Evolutionary conservation across 2,888 invertebrate species (phyloP).

Genomic region (Hirtodrosophila confusa): DNA sequence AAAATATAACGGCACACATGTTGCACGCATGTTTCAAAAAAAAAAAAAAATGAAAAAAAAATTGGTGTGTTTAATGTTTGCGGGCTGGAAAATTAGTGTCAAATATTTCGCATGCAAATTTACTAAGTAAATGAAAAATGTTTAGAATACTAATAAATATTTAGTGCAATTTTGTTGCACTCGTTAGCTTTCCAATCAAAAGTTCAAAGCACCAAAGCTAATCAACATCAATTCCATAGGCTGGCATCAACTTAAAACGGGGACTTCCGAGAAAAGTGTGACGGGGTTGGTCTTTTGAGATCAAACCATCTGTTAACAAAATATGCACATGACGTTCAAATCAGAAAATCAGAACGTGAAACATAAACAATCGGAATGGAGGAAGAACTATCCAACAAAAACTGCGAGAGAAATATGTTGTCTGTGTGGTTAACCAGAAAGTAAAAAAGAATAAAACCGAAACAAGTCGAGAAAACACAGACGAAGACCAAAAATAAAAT

Average conservation of each 20-base stretch:
- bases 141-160: constrained; percentile 39
- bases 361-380: constrained; percentile 63
- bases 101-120: constrained; percentile 49
- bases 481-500: constrained; percentile 62
- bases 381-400: constrained; percentile 12
- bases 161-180: constrained; percentile 40
- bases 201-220: constrained; percentile 63
- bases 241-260: constrained; percentile 17
- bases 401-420: constrained; percentile 22
- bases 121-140: constrained; percentile 22
- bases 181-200: constrained; percentile 27
- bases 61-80: constrained; percentile 37
- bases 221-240: constrained; percentile 9
- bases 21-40: constrained; percentile 66
- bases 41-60: constrained; percentile 1
- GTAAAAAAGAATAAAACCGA: constrained; percentile 35
- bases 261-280: constrained; percentile 58
- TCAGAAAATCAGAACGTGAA: constrained; percentile 56
- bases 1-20: constrained; percentile 58
- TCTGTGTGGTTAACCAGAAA: constrained; percentile 65
- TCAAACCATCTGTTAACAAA: constrained; percentile 73
- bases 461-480: constrained; percentile 56
- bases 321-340: constrained; percentile 66
- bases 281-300: constrained; percentile 33
- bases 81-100: constrained; percentile 61